Evolutionary conservation across 2,113 vertebrate genomes (phyloP), one percentile per base, ranked within the genome.

Genomic region (Pelvicachromis taeniatus): DNA sequence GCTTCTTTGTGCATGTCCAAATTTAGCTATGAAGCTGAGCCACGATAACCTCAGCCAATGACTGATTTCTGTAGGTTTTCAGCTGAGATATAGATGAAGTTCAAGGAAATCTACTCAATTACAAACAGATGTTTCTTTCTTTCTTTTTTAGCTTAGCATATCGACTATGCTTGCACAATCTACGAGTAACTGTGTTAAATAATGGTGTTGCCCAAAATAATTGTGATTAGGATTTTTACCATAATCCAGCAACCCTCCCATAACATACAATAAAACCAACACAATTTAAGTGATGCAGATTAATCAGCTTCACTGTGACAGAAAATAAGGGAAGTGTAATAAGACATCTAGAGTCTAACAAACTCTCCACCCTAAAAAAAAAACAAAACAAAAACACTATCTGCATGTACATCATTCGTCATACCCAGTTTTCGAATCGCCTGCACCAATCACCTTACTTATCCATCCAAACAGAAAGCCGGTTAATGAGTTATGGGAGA

Each of bases 401-500:
- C 42, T 50, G 16, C 68, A 75, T 75, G 50, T 75, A 31, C 40
- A 50, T 73, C 9, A 75, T 75, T 75, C 26, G 21, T 70, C 21
- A 16, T 70, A 21, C 38, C 38, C 75, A 77, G 56, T 58, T 56
- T 70, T 19, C 65, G 77, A 83, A 80, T 81, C 58, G 84, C 91
- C 65, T 48, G 14, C 21, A 19, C 40, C 68, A 84, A 80, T 82
- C 78, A 86, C 92, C 84, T 50, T 5, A 42, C 4, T 55, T 68
- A 59, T 82, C 53, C 48, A 78, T 61, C 80, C 23, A 70, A 83
- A 68, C 83, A 59, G 59, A 87, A 93, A 81, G 73, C 54, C 52
- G 85, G 94, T 96, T 95, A 96, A 95, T 96, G 90, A 95, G 92
- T 95, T 86, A 94, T 92, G 55, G 87, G 85, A 92, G 93, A 95